Evolutionary conservation across 2,797 vertebrate genomes (phyloP).

Genomic region (Halcyon chelicuti): DNA sequence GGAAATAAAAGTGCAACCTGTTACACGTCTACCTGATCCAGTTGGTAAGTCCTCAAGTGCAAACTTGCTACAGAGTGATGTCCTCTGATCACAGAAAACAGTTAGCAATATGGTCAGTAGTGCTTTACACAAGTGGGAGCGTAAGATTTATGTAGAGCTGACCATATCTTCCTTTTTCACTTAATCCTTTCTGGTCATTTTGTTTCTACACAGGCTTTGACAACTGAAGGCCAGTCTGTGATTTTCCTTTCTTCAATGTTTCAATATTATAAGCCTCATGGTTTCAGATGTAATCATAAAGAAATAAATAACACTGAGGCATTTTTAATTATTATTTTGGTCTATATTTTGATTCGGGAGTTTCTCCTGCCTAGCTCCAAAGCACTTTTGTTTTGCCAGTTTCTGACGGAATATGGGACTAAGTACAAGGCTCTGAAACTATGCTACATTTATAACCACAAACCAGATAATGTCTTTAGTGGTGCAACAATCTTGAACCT

Average conservation of each 20-base stretch:
- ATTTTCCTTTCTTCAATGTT: neutral
- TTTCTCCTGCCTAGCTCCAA: neutral
- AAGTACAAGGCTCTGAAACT: neutral
- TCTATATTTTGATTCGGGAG: neutral
- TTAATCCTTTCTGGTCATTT: neutral
- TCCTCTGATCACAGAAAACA: neutral
- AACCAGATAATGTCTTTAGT: neutral
- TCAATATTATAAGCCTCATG: neutral
- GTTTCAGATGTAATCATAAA: neutral
- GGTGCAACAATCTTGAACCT: neutral
- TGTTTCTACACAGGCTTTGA: neutral
- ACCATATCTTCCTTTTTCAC: neutral
- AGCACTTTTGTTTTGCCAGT: neutral
- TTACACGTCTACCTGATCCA: neutral
- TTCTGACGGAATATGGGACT: neutral
- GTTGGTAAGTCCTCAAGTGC: neutral
- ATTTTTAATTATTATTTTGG: neutral
- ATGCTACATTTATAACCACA: neutral
- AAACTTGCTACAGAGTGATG: neutral
- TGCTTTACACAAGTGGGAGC: neutral
- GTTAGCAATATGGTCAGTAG: accelerated
- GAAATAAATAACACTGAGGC: neutral
- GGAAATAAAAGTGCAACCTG: neutral
- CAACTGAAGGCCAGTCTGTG: neutral
- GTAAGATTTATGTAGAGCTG: neutral